phyloP scores from a whole-genome alignment of 1,140 invertebrate species.

The Thereuonema tuberculata region DNA sequence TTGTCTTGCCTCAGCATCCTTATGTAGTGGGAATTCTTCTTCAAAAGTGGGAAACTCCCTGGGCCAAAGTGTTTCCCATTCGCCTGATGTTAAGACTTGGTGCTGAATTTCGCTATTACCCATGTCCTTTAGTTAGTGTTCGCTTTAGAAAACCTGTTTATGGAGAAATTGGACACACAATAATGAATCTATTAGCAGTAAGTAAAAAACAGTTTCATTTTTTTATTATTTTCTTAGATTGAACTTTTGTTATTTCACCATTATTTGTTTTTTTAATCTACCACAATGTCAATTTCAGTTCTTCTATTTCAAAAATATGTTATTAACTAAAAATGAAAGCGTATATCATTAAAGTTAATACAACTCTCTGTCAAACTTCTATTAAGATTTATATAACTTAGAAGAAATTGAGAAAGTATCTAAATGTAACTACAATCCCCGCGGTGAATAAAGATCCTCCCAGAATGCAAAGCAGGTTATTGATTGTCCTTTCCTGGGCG shows the following conservation, averaged over 20 bases:
- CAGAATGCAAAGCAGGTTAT: too few species aligned
- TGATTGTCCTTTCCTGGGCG: too few species aligned
- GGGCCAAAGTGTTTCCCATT: conserved; percentile 72
- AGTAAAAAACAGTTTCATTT: conserved; percentile 24
- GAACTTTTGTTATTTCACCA: too few species aligned
- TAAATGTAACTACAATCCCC: too few species aligned
- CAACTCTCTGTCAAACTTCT: too few species aligned
- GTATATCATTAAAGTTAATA: too few species aligned
- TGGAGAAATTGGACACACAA: conserved; percentile 77
- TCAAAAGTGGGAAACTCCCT: conserved; percentile 72
- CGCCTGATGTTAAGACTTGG: conserved; percentile 62
- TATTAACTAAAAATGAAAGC: neutral
- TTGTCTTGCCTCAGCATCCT: conserved; percentile 56
- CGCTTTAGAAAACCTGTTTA: conserved; percentile 64
- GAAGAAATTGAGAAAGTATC: too few species aligned
- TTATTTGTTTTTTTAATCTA: neutral
- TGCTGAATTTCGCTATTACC: conserved; percentile 76
- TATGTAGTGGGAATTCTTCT: conserved; percentile 67
- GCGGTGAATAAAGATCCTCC: too few species aligned
- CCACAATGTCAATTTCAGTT: neutral
- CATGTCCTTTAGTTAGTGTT: conserved; percentile 68
- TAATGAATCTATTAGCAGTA: conserved; percentile 70
- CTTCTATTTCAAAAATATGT: neutral
- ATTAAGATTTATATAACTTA: too few species aligned
- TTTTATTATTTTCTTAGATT: neutral